Evolutionary conservation across 2,888 invertebrate species (phyloP).

Genomic region (Campopleginae sp.): DNA sequence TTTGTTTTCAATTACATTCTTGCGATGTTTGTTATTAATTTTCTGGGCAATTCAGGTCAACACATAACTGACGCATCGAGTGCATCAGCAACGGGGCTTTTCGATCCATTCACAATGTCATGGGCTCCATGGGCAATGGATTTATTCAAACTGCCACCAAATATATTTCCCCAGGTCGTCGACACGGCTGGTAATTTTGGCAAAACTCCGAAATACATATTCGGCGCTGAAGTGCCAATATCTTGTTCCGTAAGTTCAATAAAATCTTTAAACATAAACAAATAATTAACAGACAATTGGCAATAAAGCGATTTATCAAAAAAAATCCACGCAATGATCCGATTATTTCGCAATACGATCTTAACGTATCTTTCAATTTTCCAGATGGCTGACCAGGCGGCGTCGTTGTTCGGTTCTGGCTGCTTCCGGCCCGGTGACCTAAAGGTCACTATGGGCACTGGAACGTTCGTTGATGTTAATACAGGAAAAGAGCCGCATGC

Average conservation of each 20-base stretch:
- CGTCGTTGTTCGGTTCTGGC: constrained; percentile 94
- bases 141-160: constrained; percentile 90
- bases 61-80: constrained; percentile 96
- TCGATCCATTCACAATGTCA: constrained; percentile 94
- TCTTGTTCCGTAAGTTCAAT: constrained; percentile 88
- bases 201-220: constrained; percentile 87
- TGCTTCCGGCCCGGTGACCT: constrained; percentile 92
- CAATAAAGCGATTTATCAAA: not conserved
- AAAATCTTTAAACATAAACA: not conserved
- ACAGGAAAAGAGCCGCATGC: constrained; percentile 92
- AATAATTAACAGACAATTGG: not conserved
- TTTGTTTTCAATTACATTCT: not conserved
- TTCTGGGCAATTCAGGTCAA: constrained; percentile 69
- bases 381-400: constrained; percentile 94
- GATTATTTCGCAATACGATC: not conserved
- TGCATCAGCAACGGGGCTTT: constrained; percentile 96
- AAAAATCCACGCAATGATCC: not conserved
- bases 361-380: not conserved
- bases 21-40: not conserved
- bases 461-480: constrained; percentile 94
- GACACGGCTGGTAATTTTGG: constrained; percentile 92
- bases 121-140: constrained; percentile 92
- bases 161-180: constrained; percentile 92
- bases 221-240: constrained; percentile 92
- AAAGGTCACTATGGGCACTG: constrained; percentile 96